phyloP scores from a whole-genome alignment of 1,140 invertebrate species.

The Caenorhabditis latens region DNA sequence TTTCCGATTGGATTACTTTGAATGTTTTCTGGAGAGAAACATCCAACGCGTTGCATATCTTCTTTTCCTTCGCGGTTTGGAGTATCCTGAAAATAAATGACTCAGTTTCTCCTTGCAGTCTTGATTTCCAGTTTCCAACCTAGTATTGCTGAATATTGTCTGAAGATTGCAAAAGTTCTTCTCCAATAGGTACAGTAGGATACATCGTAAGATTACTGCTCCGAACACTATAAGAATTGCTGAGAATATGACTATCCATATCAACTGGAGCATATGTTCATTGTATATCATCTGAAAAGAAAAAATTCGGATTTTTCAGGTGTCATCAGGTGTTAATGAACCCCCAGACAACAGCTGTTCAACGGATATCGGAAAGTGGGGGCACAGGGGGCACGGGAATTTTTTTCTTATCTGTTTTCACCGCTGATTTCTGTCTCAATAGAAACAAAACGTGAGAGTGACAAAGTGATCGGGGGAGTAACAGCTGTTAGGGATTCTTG shows the following conservation, averaged over 20 bases:
- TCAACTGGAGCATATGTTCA: conserved; percentile 8
- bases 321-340: background rate
- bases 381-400: background rate
- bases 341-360: conserved; percentile 35
- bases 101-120: background rate
- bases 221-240: background rate
- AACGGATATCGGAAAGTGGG: background rate
- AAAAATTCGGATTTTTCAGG: background rate
- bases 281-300: conserved; percentile 32
- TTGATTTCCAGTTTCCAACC: background rate
- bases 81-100: background rate
- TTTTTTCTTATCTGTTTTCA: background rate
- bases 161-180: conserved; percentile 30
- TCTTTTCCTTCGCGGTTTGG: conserved; percentile 33
- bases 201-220: background rate
- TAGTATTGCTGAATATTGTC: conserved; percentile 27
- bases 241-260: conserved; percentile 17
- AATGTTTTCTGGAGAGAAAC: conserved; percentile 10
- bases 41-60: conserved; percentile 16
- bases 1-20: background rate
- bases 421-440: background rate
- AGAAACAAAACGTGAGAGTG: conserved; percentile 33
- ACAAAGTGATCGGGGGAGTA: conserved; percentile 31
- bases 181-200: background rate
- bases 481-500: conserved; percentile 25